Conservation (phyloP, 1,140 invertebrate species). For the Habropoda laboriosa region DNA sequence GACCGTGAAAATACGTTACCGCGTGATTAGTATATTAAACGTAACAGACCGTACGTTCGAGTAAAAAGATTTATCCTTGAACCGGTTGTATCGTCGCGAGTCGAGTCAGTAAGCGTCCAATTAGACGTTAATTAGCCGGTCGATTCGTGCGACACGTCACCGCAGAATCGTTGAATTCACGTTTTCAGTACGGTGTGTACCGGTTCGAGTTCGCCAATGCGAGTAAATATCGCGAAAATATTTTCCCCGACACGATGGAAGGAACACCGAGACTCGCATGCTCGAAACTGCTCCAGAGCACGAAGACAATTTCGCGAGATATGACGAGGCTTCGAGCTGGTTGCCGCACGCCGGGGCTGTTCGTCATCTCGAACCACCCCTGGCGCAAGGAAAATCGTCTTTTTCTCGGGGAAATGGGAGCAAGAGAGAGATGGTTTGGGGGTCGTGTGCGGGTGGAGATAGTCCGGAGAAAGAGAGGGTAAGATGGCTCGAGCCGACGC, state of each 20-base stretch:
- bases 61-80: background rate
- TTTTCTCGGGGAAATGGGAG: constrained; percentile 19
- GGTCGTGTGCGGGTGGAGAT: constrained; percentile 22
- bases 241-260: constrained; percentile 4
- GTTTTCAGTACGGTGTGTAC: background rate
- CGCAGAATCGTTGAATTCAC: background rate
- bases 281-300: constrained; percentile 23
- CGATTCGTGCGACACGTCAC: background rate
- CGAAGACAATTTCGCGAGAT: constrained; percentile 50
- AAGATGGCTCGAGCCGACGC: constrained; percentile 18
- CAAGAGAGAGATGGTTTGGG: background rate
- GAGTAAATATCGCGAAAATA: constrained; percentile 31
- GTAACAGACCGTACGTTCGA: constrained; percentile 5
- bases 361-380: constrained; percentile 44
- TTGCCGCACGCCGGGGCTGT: constrained; percentile 39
- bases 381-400: constrained; percentile 8
- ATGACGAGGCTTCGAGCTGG: constrained; percentile 26
- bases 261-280: background rate
- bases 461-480: background rate
- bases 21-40: constrained; percentile 73
- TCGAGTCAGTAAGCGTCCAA: background rate
- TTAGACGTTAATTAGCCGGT: constrained; percentile 5
- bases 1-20: constrained; percentile 64
- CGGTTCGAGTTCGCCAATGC: background rate
- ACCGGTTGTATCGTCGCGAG: background rate